Evolutionary conservation across 1,140 invertebrate species (phyloP).

Genomic region (Drosophila nigromelanica): DNA sequence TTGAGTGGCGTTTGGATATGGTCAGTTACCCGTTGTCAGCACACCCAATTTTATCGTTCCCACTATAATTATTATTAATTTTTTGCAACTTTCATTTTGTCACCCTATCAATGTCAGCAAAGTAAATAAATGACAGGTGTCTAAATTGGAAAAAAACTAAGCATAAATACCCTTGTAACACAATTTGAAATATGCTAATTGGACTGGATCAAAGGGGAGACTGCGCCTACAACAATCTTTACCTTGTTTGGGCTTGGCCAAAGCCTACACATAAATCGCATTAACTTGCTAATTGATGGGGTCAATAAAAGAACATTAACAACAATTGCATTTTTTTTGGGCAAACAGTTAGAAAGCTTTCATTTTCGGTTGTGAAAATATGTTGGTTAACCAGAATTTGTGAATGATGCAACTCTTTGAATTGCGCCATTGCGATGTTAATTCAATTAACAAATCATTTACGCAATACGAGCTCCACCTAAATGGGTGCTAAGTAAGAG

Average conservation of each 20-base stretch:
- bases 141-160: slow-evolving; percentile 25
- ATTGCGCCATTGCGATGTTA: slow-evolving; percentile 45
- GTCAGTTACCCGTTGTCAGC: slow-evolving; percentile 9
- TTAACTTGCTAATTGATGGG: slow-evolving; percentile 60
- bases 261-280: slow-evolving; percentile 58
- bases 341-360: slow-evolving; percentile 69
- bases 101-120: slow-evolving; percentile 15
- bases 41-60: slow-evolving; percentile 26
- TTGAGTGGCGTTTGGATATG: slow-evolving; percentile 20
- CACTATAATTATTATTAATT: slow-evolving; percentile 38
- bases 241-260: slow-evolving; percentile 6
- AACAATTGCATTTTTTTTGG: slow-evolving; percentile 15
- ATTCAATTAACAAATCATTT: slow-evolving; percentile 58
- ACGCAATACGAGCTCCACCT: slow-evolving; percentile 22
- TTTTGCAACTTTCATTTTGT: slow-evolving; percentile 70
- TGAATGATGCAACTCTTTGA: slow-evolving; percentile 52
- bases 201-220: slow-evolving; percentile 5
- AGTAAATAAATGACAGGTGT: slow-evolving; percentile 36
- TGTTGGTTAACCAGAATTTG: slow-evolving; percentile 48
- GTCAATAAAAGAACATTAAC: slow-evolving; percentile 45
- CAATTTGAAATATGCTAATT: slow-evolving; percentile 22
- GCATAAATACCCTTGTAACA: slow-evolving; percentile 6
- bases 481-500: slow-evolving; percentile 51
- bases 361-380: slow-evolving; percentile 52
- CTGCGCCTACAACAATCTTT: slow-evolving; percentile 5